A percentile compares a stretch with the other conserved stretches of the same genome.
phyloP scores from a whole-genome alignment of 2,113 vertebrate species.

The Pseudolaguvia tuberculata region DNA sequence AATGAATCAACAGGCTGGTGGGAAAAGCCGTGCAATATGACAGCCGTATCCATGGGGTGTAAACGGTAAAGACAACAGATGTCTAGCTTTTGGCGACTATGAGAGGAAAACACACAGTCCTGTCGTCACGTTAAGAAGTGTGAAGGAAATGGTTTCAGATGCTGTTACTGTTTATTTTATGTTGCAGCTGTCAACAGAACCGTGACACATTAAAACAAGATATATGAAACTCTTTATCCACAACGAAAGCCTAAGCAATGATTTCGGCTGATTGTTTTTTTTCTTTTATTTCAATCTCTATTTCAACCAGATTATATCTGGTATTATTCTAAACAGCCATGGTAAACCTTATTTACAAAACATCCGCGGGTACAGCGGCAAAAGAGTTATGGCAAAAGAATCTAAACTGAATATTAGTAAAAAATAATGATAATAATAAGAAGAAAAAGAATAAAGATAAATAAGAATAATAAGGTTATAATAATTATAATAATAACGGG shows the following conservation, averaged over 20 bases:
- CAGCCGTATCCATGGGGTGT: conserved; percentile 17
- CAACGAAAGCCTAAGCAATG: not conserved
- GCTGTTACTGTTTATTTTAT: conserved; percentile 11
- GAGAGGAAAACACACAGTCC: conserved; percentile 18
- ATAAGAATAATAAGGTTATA: no score
- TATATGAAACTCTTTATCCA: not conserved
- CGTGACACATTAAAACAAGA: not conserved
- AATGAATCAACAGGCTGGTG: conserved; percentile 32
- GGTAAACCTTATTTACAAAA: no score
- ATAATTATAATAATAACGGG: no score
- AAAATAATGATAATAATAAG: no score
- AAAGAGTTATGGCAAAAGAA: no score
- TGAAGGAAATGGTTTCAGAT: conserved; percentile 13
- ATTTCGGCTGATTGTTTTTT: not conserved
- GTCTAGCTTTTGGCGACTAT: conserved; percentile 27
- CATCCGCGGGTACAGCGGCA: no score
- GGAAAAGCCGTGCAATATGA: conserved; percentile 25
- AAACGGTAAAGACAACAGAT: conserved; percentile 28
- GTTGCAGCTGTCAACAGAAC: not conserved
- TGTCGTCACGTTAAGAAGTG: conserved; percentile 17
- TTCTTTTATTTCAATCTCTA: not conserved
- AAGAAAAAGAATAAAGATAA: no score
- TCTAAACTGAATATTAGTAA: no score
- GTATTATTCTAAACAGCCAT: no score
- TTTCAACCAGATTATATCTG: not conserved